Evolutionary conservation across 2,797 vertebrate species (phyloP).

Genomic region (Lacerta agilis): DNA sequence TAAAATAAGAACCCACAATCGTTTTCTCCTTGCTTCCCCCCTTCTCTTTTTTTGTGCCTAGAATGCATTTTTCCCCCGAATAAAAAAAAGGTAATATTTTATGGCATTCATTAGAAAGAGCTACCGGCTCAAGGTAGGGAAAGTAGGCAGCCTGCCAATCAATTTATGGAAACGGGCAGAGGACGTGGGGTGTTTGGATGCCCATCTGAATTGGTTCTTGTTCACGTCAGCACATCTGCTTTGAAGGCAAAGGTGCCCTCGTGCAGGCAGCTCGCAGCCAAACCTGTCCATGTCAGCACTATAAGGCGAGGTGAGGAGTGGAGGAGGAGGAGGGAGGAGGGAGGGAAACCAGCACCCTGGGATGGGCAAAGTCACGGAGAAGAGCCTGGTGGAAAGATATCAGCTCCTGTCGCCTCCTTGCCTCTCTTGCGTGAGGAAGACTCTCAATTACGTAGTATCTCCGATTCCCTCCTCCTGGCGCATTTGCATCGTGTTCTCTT

Average conservation of each 20-base stretch:
- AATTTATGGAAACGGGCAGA: constrained; percentile 70
- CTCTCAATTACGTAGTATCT: constrained; percentile 31
- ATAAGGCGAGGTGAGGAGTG: constrained; percentile 37
- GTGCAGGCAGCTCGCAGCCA: constrained; percentile 65
- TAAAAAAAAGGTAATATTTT: not conserved
- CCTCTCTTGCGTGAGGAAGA: constrained; percentile 33
- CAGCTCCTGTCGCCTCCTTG: constrained; percentile 37
- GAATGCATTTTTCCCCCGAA: not conserved
- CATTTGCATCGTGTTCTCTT: not conserved
- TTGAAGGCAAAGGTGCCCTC: constrained; percentile 80
- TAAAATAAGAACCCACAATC: not conserved
- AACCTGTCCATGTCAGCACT: constrained; percentile 70
- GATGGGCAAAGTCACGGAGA: constrained; percentile 72
- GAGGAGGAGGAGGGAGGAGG: not conserved
- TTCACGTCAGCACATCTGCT: constrained; percentile 79
- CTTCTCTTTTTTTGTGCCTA: too few species aligned
- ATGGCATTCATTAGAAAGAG: constrained; percentile 54
- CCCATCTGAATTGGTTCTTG: constrained; percentile 72
- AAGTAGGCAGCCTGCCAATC: constrained; percentile 73
- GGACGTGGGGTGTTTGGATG: constrained; percentile 69
- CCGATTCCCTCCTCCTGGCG: constrained; percentile 5
- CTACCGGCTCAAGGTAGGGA: constrained; percentile 39
- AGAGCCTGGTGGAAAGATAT: constrained; percentile 69
- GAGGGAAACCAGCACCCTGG: constrained; percentile 57
- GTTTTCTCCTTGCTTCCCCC: not conserved